Evolutionary conservation across 2,888 invertebrate species (phyloP), one percentile per base, ranked within the genome.

Genomic region (Orthonevra nobilis): DNA sequence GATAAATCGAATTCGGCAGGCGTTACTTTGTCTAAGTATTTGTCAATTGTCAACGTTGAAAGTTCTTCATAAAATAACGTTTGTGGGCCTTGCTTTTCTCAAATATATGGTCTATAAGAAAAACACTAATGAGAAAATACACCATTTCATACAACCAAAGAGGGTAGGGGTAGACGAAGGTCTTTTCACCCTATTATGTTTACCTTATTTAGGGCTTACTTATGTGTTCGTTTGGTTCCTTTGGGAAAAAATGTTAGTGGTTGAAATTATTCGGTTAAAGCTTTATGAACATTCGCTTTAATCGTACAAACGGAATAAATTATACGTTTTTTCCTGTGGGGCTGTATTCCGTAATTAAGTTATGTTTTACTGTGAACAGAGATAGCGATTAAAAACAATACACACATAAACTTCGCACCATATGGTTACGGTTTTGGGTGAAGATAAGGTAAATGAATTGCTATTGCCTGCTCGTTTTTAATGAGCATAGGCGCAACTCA

Each of bases 301-400:
- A 52, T 58, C 58, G 30, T 34, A 64, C 63, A 64, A 72, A 64
- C 48, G 42, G 64, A 58, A 72, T 72, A 72, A 32, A 72, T 64
- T 64, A 72, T 56, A n/a, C n/a, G n/a, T n/a, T n/a, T n/a, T n/a
- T n/a, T n/a, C n/a, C n/a, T n/a, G n/a, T n/a, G n/a, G n/a, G n/a
- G n/a, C n/a, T n/a, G n/a, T n/a, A n/a, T n/a, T n/a, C n/a, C n/a
- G n/a, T n/a, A n/a, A n/a, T n/a, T n/a, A n/a, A n/a, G n/a, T n/a
- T n/a, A n/a, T n/a, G n/a, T n/a, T n/a, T n/a, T n/a, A n/a, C n/a
- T n/a, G n/a, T n/a, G n/a, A n/a, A n/a, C n/a, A n/a, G n/a, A n/a
- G n/a, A n/a, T n/a, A n/a, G n/a, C n/a, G n/a, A n/a, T n/a, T n/a
- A n/a, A n/a, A n/a, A n/a, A n/a, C n/a, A n/a, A n/a, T n/a, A n/a